Evolutionary conservation across 2,888 invertebrate species (phyloP).

Genomic region (Conops quadrifasciatus): DNA sequence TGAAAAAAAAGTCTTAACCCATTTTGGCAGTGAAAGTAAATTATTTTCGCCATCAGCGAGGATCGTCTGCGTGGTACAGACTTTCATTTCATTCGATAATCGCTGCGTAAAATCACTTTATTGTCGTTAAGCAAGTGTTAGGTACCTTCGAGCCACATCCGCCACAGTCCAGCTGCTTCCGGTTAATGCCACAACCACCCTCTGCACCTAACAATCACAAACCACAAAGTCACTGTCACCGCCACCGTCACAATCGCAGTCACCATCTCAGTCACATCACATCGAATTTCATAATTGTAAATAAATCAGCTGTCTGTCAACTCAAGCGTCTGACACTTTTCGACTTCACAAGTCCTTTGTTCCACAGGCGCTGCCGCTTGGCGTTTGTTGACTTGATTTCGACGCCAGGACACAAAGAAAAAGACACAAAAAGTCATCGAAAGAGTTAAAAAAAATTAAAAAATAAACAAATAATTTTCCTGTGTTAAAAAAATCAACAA

Average conservation of each 20-base stretch:
- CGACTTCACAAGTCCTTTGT: not conserved
- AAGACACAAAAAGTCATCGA: not conserved
- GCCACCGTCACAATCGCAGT: too few relatives aligned
- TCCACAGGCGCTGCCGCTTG: not conserved
- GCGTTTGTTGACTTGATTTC: not conserved
- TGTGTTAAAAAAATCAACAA: slow-evolving; percentile 22
- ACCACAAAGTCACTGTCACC: slow-evolving; percentile 11
- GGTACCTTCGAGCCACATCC: not conserved
- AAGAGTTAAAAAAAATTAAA: slow-evolving; percentile 24
- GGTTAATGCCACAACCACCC: not conserved
- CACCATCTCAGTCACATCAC: not conserved
- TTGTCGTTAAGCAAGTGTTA: too few relatives aligned
- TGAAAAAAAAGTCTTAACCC: too few relatives aligned
- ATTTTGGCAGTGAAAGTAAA: too few relatives aligned
- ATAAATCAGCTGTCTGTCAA: slow-evolving; percentile 21
- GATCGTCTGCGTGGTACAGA: too few relatives aligned
- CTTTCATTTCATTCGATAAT: too few relatives aligned
- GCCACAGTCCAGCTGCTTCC: slow-evolving; percentile 10
- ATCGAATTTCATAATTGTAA: slow-evolving; percentile 15
- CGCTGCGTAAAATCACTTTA: too few relatives aligned
- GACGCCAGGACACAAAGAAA: not conserved
- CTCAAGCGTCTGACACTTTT: slow-evolving; percentile 7
- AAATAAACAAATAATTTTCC: slow-evolving; percentile 31
- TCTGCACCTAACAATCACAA: not conserved
- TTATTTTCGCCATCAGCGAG: too few relatives aligned